Evolutionary conservation across 2,113 vertebrate genomes (phyloP).

Genomic region (Chaetodon auriga): DNA sequence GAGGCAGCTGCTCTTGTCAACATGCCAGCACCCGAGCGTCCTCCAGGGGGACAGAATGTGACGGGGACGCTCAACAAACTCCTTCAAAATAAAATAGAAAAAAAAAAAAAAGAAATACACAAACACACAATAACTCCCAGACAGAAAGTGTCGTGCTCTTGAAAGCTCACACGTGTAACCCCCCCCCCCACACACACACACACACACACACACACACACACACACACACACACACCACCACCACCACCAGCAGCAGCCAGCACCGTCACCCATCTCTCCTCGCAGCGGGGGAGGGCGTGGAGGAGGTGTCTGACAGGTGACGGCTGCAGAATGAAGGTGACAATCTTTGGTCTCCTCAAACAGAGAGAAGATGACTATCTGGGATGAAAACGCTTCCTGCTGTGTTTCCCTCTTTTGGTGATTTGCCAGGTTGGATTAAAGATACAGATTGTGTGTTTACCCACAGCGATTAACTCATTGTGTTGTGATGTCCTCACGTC

Average conservation of each 20-base stretch:
- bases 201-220: no score
- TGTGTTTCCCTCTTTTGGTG: constrained; percentile 11
- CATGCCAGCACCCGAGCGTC: constrained; percentile 49
- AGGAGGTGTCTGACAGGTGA: constrained; percentile 54
- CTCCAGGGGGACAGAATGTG: constrained; percentile 48
- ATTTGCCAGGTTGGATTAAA: constrained; percentile 33
- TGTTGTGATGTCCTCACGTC: background rate
- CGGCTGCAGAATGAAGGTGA: constrained; percentile 43
- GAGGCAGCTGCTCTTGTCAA: constrained; percentile 80
- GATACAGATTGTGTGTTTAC: constrained; percentile 24
- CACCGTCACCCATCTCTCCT: background rate
- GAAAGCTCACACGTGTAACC: constrained; percentile 13
- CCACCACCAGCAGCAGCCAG: background rate
- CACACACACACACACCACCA: no score
- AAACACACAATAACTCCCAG: constrained; percentile 17
- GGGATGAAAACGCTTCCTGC: constrained; percentile 32
- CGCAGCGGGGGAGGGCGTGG: constrained; percentile 4
- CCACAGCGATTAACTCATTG: constrained; percentile 6
- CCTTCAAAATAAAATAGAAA: constrained; percentile 5
- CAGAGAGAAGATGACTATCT: constrained; percentile 57
- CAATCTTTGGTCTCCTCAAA: constrained; percentile 41
- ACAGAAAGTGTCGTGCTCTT: constrained; percentile 5
- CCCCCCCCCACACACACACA: no score
- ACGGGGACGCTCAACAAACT: constrained; percentile 39
- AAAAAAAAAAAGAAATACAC: constrained; percentile 7